Percentiles rank a stretch among this genome's conserved stretches.
These are phyloP conservation scores for Sciurus niger DNA, from an alignment of 2,113 vertebrate species.

Conservation along the genomic window DNA sequence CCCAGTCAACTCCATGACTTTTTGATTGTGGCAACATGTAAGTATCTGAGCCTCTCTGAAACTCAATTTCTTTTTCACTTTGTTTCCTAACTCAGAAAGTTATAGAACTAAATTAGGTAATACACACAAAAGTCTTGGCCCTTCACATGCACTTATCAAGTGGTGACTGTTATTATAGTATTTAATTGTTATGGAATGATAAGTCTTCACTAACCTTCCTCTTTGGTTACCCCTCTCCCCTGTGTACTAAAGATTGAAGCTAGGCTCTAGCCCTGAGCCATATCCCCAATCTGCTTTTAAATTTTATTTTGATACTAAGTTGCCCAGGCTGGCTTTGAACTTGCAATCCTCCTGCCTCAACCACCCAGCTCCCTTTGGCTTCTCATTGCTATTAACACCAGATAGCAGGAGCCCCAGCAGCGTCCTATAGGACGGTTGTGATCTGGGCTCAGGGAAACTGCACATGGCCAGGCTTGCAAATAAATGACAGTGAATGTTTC, in stretches of 20 bases:
- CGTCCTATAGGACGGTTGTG: not conserved
- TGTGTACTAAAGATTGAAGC: too few relatives aligned
- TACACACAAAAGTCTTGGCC: not conserved
- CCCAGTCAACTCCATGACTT: not conserved
- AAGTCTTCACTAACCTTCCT: not conserved
- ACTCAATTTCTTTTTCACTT: not conserved
- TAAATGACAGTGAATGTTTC: not conserved
- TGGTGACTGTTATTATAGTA: not conserved
- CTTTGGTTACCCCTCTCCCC: too few relatives aligned
- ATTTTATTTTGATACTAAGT: not conserved
- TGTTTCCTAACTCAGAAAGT: not conserved
- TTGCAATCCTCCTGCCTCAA: not conserved
- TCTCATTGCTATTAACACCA: not conserved
- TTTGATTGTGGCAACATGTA: accelerated
- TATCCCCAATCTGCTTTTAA: not conserved
- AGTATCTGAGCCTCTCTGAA: not conserved
- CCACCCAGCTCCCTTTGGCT: not conserved
- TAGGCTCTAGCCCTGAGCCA: too few relatives aligned
- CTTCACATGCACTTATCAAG: accelerated
- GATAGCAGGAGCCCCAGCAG: not conserved
- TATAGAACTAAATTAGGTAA: not conserved
- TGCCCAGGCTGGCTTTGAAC: not conserved
- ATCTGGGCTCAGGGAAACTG: not conserved
- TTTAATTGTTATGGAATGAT: not conserved
- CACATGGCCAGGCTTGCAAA: not conserved